Conservation (phyloP, 2,113 vertebrate genomes). For the Dasyurus viverrinus region DNA sequence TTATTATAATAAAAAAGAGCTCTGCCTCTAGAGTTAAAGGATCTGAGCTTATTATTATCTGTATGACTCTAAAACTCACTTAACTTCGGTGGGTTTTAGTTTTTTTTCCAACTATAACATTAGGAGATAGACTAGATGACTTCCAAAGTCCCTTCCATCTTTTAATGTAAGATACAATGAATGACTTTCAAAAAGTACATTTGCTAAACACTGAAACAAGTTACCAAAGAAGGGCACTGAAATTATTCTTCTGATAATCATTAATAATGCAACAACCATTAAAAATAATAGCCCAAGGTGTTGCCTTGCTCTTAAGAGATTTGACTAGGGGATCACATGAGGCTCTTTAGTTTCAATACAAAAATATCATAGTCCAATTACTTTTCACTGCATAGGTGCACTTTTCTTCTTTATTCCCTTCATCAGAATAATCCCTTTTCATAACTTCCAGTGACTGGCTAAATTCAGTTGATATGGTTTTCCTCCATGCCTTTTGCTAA, state of each 20-base stretch:
- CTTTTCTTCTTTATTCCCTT: neutral
- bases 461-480: slow-evolving; percentile 10
- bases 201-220: neutral
- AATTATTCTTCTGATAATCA: neutral
- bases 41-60: neutral
- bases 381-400: neutral
- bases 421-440: neutral
- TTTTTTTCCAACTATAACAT: neutral
- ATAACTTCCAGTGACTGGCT: slow-evolving; percentile 16
- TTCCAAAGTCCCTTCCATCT: neutral
- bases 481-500: neutral
- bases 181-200: neutral
- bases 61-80: neutral
- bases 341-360: neutral
- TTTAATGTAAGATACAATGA: neutral
- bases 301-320: neutral
- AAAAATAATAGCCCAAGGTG: neutral
- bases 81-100: neutral
- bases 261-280: neutral
- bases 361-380: neutral
- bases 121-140: neutral
- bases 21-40: neutral
- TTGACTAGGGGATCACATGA: neutral
- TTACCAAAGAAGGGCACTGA: neutral
- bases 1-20: neutral